A percentile compares a stretch with the other conserved stretches of the same genome.
Conservation (phyloP, 2,113 vertebrate species). For the Chaetodon auriga region DNA sequence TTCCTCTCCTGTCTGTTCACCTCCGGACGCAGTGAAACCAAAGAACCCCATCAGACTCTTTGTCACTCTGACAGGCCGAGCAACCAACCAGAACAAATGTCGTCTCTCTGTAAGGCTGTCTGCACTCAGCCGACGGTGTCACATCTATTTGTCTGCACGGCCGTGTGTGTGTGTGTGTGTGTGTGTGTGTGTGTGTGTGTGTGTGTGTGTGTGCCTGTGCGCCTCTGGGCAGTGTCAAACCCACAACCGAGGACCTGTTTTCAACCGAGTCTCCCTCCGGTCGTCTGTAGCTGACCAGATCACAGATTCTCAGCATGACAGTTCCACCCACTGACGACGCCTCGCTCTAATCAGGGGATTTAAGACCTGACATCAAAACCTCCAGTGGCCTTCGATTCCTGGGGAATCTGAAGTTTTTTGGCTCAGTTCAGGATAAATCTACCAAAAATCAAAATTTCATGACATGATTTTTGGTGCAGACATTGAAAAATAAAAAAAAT, state of each 20-base stretch:
- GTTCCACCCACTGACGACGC: too few relatives aligned
- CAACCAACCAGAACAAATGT: slow-evolving; percentile 43
- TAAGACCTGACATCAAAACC: neutral
- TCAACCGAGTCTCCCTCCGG: neutral
- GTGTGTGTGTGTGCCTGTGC: neutral
- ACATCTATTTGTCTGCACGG: slow-evolving; percentile 42
- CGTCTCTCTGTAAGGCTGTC: slow-evolving; percentile 24
- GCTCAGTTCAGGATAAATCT: too few relatives aligned
- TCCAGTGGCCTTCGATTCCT: too few relatives aligned
- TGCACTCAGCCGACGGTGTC: slow-evolving; percentile 29
- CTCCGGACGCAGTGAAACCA: slow-evolving; percentile 3
- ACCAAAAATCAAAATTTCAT: too few relatives aligned
- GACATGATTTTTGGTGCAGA: too few relatives aligned
- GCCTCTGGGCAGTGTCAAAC: neutral
- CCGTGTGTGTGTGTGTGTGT: neutral
- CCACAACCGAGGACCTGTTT: neutral
- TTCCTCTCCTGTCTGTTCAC: slow-evolving; percentile 1
- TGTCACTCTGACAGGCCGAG: slow-evolving; percentile 36
- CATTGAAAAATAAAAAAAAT: too few relatives aligned
- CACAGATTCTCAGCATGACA: neutral
- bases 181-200: neutral
- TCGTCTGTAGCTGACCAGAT: neutral
- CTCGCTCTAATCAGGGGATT: neutral
- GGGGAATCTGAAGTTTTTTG: too few relatives aligned
- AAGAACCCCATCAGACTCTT: slow-evolving; percentile 10